Evolutionary conservation across 2,797 vertebrate species (phyloP).

Genomic region (Halcyon leucocephala): DNA sequence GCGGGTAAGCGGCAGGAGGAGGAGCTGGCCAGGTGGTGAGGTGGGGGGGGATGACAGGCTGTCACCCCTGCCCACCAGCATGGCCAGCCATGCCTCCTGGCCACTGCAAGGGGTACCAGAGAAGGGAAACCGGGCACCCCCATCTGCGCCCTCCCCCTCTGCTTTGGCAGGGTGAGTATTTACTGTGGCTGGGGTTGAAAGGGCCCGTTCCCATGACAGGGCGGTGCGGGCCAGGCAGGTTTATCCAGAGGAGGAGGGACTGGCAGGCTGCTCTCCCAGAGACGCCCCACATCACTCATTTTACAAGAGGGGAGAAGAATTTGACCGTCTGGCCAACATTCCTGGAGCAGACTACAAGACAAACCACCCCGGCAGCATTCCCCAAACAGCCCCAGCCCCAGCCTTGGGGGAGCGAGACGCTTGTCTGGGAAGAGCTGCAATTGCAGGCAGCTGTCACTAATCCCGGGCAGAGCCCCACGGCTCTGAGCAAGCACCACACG

Average conservation of each 20-base stretch:
- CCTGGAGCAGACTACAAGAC: constrained; percentile 72
- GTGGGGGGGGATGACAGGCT: neutral
- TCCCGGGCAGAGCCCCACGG: neutral
- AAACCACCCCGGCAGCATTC: constrained; percentile 76
- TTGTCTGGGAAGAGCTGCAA: constrained; percentile 69
- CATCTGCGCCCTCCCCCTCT: neutral
- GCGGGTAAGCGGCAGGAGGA: neutral
- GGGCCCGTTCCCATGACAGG: constrained; percentile 67
- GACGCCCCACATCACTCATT: constrained; percentile 71
- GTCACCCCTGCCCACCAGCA: neutral
- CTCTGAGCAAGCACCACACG: neutral
- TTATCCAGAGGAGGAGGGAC: constrained; percentile 72
- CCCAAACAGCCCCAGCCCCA: constrained; percentile 71
- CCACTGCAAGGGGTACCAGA: neutral
- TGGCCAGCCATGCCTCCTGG: neutral
- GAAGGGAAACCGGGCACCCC: neutral
- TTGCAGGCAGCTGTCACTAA: constrained; percentile 61
- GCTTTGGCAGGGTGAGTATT: constrained; percentile 14
- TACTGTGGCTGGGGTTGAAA: constrained; percentile 62
- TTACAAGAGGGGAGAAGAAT: constrained; percentile 76
- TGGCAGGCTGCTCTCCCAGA: constrained; percentile 64
- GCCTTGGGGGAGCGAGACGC: constrained; percentile 62
- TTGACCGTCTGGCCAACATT: constrained; percentile 78
- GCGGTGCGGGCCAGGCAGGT: constrained; percentile 67
- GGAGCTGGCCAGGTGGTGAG: neutral